These are phyloP conservation scores for Nipponia nippon DNA, from an alignment of 2,113 vertebrate genomes.

Conservation along the genomic window DNA sequence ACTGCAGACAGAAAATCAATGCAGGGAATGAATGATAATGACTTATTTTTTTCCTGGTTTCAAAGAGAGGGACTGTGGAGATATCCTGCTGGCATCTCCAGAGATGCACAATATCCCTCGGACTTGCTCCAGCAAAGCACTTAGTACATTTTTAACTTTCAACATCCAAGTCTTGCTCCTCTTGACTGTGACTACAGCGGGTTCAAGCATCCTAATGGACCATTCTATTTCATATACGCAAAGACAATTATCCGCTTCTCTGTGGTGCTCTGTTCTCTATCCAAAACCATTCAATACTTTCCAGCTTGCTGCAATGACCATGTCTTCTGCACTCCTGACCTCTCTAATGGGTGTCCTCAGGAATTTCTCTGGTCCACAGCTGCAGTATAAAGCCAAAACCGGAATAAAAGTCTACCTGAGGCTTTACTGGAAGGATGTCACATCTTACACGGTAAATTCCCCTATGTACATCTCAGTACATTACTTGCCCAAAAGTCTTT, in stretches of 20 bases:
- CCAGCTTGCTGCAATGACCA: neutral
- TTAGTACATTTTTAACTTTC: neutral
- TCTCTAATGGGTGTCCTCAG: neutral
- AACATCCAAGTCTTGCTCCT: neutral
- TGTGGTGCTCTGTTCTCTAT: neutral
- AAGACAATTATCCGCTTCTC: neutral
- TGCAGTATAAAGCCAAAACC: neutral
- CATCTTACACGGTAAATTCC: neutral
- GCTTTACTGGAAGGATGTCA: neutral
- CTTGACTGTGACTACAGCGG: neutral
- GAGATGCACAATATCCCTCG: neutral
- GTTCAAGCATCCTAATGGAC: neutral
- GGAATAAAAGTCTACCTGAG: neutral
- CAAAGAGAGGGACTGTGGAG: neutral
- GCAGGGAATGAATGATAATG: neutral
- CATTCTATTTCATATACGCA: neutral
- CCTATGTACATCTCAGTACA: neutral
- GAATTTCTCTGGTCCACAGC: neutral
- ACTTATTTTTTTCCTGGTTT: neutral
- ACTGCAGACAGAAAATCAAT: constrained; percentile 45
- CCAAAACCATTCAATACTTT: neutral
- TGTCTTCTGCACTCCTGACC: neutral
- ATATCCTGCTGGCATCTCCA: neutral
- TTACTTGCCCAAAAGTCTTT: neutral
- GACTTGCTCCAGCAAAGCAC: constrained; percentile 4